Percentiles rank a stretch among this genome's conserved stretches.
These are phyloP conservation scores for Gymnopithys bicolor DNA, from an alignment of 2,797 vertebrate species.

Conservation along the genomic window DNA sequence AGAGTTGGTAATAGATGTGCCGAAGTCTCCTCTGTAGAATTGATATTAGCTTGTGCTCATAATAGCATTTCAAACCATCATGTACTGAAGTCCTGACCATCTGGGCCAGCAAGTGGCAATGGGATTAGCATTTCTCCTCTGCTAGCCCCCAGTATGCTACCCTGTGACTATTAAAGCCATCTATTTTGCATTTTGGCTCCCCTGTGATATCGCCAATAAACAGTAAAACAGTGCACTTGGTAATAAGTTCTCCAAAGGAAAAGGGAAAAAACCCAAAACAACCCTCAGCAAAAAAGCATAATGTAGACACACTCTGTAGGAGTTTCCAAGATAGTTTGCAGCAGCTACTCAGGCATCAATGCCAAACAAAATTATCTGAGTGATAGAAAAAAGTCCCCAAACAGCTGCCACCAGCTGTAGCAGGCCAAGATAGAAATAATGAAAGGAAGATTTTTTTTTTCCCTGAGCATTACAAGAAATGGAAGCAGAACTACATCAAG, in stretches of 20 bases:
- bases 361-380: slow-evolving; percentile 66
- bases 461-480: background rate
- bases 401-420: slow-evolving; percentile 64
- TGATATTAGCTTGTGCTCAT: slow-evolving; percentile 53
- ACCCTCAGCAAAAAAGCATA: slow-evolving; percentile 18
- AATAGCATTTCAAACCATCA: slow-evolving; percentile 29
- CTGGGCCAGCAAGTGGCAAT: slow-evolving; percentile 55
- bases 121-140: slow-evolving; percentile 51
- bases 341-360: slow-evolving; percentile 45
- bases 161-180: slow-evolving; percentile 45
- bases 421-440: slow-evolving; percentile 56
- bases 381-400: slow-evolving; percentile 52
- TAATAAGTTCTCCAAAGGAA: slow-evolving; percentile 56
- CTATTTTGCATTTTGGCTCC: slow-evolving; percentile 58
- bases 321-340: slow-evolving; percentile 56
- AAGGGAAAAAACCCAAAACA: background rate
- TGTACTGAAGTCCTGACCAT: slow-evolving; percentile 49
- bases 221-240: slow-evolving; percentile 42
- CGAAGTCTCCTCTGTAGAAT: slow-evolving; percentile 47
- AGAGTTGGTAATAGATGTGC: slow-evolving; percentile 42
- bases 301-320: slow-evolving; percentile 46
- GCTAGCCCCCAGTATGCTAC: slow-evolving; percentile 31
- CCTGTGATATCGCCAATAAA: slow-evolving; percentile 12
- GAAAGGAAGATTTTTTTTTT: background rate
- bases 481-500: background rate